Conservation (phyloP, 2,797 vertebrate genomes). For the Propithecus deckenii region DNA sequence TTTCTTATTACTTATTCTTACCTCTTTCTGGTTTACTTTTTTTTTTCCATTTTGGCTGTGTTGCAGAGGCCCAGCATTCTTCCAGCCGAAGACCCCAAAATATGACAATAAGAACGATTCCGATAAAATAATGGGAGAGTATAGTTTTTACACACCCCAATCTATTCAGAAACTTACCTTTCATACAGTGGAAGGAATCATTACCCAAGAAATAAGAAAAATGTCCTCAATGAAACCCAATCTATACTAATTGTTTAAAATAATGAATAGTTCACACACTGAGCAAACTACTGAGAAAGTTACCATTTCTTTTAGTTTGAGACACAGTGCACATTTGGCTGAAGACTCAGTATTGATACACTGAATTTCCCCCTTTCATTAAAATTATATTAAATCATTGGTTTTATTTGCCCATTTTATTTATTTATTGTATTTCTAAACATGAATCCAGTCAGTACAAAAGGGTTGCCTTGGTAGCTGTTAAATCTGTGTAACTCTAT, state of each 20-base stretch:
- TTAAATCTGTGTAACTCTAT: not conserved
- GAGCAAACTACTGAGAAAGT: not conserved
- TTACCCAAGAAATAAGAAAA: not conserved
- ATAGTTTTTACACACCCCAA: not conserved
- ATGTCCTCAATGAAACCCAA: not conserved
- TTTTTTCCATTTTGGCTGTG: not conserved
- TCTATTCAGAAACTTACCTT: conserved; percentile 6
- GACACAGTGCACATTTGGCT: not conserved
- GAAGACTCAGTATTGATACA: not conserved
- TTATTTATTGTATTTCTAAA: not conserved
- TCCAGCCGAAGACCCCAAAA: not conserved
- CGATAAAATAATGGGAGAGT: not conserved
- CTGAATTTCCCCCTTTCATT: not conserved
- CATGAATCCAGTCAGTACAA: not conserved
- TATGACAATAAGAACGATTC: not conserved
- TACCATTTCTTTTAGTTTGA: not conserved
- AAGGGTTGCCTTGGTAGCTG: not conserved
- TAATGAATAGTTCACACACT: not conserved
- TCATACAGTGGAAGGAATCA: not conserved
- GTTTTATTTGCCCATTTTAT: not conserved
- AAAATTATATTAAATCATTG: not conserved
- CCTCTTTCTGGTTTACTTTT: not conserved
- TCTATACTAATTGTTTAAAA: not conserved
- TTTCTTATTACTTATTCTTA: not conserved
- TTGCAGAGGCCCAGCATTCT: not conserved